phyloP scores from a whole-genome alignment of 2,888 invertebrate species.

The Seira ritae region DNA sequence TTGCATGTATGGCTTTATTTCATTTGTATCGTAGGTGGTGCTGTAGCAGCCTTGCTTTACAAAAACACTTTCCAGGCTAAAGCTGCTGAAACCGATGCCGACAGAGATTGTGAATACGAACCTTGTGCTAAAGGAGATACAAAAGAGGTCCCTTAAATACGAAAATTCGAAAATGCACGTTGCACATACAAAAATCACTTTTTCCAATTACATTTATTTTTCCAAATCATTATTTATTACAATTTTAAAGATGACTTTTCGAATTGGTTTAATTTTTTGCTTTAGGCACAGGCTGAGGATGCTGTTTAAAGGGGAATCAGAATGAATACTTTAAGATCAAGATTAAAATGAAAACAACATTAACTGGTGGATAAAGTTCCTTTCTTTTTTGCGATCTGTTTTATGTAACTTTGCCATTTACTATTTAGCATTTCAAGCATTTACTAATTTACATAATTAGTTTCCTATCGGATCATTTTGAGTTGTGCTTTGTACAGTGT shows the following conservation, averaged over 20 bases:
- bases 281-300: neutral
- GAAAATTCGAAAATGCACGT: conserved; percentile 30
- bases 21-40: conserved; percentile 60
- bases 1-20: neutral
- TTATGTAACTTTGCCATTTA: too few relatives aligned
- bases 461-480: too few relatives aligned
- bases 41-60: conserved; percentile 72
- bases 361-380: too few relatives aligned
- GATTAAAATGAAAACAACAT: too few relatives aligned
- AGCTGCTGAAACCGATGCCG: conserved; percentile 35
- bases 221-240: neutral
- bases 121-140: conserved; percentile 70
- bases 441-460: too few relatives aligned
- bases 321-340: too few relatives aligned
- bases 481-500: too few relatives aligned
- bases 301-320: conserved; percentile 15
- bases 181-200: conserved; percentile 27
- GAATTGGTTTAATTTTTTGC: too few relatives aligned
- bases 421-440: neutral
- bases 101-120: conserved; percentile 65
- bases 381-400: too few relatives aligned
- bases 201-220: neutral
- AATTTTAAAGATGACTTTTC: neutral
- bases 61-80: conserved; percentile 65
- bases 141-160: conserved; percentile 70